These are phyloP conservation scores for Arnoldichthys spilopterus DNA, from an alignment of 2,797 vertebrate genomes.

Conservation along the genomic window DNA sequence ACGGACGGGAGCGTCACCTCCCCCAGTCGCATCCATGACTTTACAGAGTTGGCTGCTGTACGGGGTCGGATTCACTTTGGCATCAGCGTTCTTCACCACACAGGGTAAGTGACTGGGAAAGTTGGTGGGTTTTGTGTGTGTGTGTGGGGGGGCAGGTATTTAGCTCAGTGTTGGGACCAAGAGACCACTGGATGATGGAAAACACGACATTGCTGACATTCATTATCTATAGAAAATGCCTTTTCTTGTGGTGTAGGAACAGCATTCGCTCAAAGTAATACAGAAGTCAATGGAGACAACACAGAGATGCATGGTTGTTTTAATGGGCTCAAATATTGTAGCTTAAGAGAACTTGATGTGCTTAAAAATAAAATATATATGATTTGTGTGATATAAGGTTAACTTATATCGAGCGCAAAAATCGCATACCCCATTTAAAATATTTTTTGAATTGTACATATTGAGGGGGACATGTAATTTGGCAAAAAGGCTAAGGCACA, in stretches of 20 bases:
- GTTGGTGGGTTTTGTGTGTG: slow-evolving; percentile 12
- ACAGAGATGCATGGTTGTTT: not conserved
- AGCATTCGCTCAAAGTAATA: not conserved
- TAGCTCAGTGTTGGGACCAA: not conserved
- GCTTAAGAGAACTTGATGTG: too few species aligned
- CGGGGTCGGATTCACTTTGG: slow-evolving; percentile 75
- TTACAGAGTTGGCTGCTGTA: slow-evolving; percentile 74
- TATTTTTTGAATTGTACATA: too few species aligned
- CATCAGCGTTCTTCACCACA: slow-evolving; percentile 69
- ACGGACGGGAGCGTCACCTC: slow-evolving; percentile 52
- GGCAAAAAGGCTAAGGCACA: too few species aligned
- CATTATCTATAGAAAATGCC: too few species aligned
- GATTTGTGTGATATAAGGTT: not conserved
- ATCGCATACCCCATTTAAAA: too few species aligned
- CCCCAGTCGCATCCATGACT: slow-evolving; percentile 81
- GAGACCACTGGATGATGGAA: too few species aligned
- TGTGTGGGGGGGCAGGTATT: slow-evolving; percentile 31
- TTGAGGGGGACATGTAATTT: too few species aligned
- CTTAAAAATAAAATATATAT: too few species aligned
- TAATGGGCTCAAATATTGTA: too few species aligned
- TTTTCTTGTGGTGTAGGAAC: not conserved
- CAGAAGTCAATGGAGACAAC: not conserved
- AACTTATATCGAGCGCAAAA: not conserved
- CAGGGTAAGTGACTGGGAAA: slow-evolving; percentile 70
- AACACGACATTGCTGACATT: too few species aligned